A percentile compares a stretch with the other conserved stretches of the same genome.
phyloP scores from a whole-genome alignment of 2,797 vertebrate species.

The Rhincodon typus region DNA sequence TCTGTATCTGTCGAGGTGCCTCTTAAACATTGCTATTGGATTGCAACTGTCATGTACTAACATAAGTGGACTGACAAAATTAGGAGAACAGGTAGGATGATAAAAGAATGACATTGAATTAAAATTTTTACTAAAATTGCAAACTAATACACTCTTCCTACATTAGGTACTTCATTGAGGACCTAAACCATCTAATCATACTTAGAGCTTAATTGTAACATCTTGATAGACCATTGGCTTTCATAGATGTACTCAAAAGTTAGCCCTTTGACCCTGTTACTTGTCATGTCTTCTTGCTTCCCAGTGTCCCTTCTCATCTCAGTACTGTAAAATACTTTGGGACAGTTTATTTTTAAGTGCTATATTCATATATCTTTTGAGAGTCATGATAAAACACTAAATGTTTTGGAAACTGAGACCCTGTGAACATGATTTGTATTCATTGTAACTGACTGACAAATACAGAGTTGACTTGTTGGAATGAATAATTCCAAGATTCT shows the following conservation, averaged over 20 bases:
- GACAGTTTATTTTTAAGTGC: not conserved
- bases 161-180: no score
- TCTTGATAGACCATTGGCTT: not conserved
- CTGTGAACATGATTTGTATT: no score
- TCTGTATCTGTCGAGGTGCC: no score
- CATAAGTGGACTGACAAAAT: no score
- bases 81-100: no score
- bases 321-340: not conserved
- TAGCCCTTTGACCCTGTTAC: not conserved
- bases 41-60: no score
- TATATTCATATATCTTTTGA: not conserved
- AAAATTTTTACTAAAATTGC: no score
- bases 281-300: not conserved
- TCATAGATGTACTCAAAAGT: not conserved
- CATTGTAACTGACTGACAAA: not conserved
- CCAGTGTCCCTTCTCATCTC: not conserved
- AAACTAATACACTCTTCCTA: no score
- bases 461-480: not conserved
- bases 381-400: not conserved
- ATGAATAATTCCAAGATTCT: not conserved
- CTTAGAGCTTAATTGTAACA: not conserved
- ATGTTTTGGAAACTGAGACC: not conserved
- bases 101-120: no score
- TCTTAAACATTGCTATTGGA: no score
- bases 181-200: no score